phyloP scores from a whole-genome alignment of 2,888 invertebrate species.

The Eilema sororculum region DNA sequence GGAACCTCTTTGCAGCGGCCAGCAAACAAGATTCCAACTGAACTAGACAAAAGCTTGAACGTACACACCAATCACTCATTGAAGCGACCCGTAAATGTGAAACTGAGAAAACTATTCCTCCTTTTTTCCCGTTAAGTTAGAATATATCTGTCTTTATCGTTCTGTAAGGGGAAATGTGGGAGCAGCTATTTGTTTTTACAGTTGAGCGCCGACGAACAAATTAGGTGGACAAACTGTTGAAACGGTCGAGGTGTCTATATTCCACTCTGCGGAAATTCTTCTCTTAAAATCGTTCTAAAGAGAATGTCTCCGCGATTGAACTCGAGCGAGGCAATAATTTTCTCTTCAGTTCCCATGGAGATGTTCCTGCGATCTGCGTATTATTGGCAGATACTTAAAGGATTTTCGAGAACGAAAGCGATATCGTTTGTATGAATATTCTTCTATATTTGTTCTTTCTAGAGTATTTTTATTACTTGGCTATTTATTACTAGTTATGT shows the following conservation, averaged over 20 bases:
- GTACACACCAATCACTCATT: slow-evolving; percentile 81
- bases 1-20: slow-evolving; percentile 74
- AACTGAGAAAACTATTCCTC: slow-evolving; percentile 72
- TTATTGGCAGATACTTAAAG: slow-evolving; percentile 71
- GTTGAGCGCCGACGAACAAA: slow-evolving; percentile 85
- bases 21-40: slow-evolving; percentile 76
- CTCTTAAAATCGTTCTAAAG: slow-evolving; percentile 74
- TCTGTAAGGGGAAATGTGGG: slow-evolving; percentile 76
- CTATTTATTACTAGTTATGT: slow-evolving; percentile 27
- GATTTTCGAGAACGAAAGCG: slow-evolving; percentile 65
- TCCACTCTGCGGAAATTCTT: slow-evolving; percentile 79
- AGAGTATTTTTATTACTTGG: slow-evolving; percentile 37
- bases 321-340: slow-evolving; percentile 80
- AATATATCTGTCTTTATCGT: slow-evolving; percentile 77
- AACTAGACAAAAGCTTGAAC: slow-evolving; percentile 80
- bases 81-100: slow-evolving; percentile 67
- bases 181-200: slow-evolving; percentile 85
- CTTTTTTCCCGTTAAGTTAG: slow-evolving; percentile 67
- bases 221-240: slow-evolving; percentile 87
- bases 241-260: slow-evolving; percentile 85
- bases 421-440: slow-evolving; percentile 56
- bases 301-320: slow-evolving; percentile 75
- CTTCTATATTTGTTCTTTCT: slow-evolving; percentile 32
- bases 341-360: slow-evolving; percentile 71
- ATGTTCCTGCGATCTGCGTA: slow-evolving; percentile 71